Percentiles rank a stretch among this genome's conserved stretches.
These are phyloP conservation scores for Baronia brevicornis DNA, from an alignment of 2,888 invertebrate species.

Conservation along the genomic window DNA sequence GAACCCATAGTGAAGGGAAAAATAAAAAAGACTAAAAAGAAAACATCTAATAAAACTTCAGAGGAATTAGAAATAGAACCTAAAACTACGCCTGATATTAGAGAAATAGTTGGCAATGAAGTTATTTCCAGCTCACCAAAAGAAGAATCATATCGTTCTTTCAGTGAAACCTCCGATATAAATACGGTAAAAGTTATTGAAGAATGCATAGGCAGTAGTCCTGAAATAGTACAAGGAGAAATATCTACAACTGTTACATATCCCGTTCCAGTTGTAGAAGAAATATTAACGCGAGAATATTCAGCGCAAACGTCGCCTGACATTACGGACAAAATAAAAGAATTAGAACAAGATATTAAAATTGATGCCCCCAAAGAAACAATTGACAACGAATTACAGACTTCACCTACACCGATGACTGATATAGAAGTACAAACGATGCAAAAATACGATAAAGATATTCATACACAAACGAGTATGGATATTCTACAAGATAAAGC, in stretches of 20 bases:
- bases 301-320: slow-evolving; percentile 78
- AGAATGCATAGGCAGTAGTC: slow-evolving; percentile 75
- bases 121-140: slow-evolving; percentile 67
- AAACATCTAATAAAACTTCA: slow-evolving; percentile 50
- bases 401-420: slow-evolving; percentile 63
- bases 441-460: slow-evolving; percentile 60
- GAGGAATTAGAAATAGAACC: slow-evolving; percentile 34
- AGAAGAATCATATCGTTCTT: slow-evolving; percentile 76
- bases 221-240: slow-evolving; percentile 55
- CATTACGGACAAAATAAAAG: slow-evolving; percentile 27
- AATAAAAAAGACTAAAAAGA: slow-evolving; percentile 70
- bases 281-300: slow-evolving; percentile 73
- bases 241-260: slow-evolving; percentile 73
- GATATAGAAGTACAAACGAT: slow-evolving; percentile 79
- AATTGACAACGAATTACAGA: slow-evolving; percentile 65
- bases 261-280: slow-evolving; percentile 76
- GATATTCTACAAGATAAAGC: slow-evolving; percentile 48
- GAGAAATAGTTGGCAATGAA: slow-evolving; percentile 67
- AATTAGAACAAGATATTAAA: slow-evolving; percentile 51
- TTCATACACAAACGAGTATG: slow-evolving; percentile 55
- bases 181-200: slow-evolving; percentile 80
- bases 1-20: slow-evolving; percentile 37
- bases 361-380: slow-evolving; percentile 42
- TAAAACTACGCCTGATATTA: slow-evolving; percentile 39
- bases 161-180: slow-evolving; percentile 75